Evolutionary conservation across 1,140 invertebrate species (phyloP), one percentile per base, ranked within the genome.

Genomic region (Procambarus virginalis): DNA sequence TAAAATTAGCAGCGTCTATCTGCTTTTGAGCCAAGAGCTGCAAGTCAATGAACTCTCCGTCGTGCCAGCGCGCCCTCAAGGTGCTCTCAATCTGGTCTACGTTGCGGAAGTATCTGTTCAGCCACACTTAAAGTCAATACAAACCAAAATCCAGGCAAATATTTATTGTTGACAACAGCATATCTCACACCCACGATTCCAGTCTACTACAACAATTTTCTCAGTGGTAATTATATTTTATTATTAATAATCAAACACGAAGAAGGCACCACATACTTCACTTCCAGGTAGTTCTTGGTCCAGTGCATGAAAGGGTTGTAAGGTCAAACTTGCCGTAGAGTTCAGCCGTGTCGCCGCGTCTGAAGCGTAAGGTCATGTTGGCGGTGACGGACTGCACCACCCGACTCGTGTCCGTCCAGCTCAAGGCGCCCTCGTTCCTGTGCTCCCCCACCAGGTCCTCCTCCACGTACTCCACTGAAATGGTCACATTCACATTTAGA

Each of bases 261-360:
- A 34, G 34, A 34, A 34, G 34, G 20, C 12, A 49, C 17, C 14
- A 89, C 82, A 86, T 83, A 93, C 70, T 92, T 91, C 22, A 85
- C 81, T 45, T 81, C 87, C 9, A 93, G 85, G 22, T 86, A 90
- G 55, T 93, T 86, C 17, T 88, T 90, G 20, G 91, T 84, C 91
- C 91, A 91, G 34, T 91, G 77, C 14, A 51, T 60, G 34, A 93
- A 91, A 3, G 92, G 92, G 92, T 92, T 2, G 70, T 75, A 17
- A 92, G 22, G 22, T 92, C 84, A 60, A 93, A 73, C 51, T 86
- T 79, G 68, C 83, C 91, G 14, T 86, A 86, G 6, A 91, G 83
- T 34, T 91, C 89, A 17, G 90, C 86, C 0, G 86, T 87, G 58
- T 89, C 77, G 4, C 82, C 80, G 12, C 87, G 20, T 14, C 86